Evolutionary conservation across 2,797 vertebrate species (phyloP).

Genomic region (Poecile montanus): DNA sequence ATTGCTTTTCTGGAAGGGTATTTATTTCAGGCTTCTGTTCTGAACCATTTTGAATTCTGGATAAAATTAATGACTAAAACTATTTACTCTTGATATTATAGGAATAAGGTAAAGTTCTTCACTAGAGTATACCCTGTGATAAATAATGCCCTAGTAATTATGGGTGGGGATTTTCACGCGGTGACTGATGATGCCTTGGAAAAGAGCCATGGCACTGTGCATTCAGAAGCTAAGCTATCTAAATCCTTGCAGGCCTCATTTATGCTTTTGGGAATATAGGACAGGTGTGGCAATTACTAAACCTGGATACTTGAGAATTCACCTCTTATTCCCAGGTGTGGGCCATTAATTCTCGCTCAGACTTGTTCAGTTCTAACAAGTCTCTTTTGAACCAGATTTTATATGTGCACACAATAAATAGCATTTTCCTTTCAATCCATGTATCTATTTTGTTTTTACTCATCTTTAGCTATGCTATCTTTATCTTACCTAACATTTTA

Average conservation of each 20-base stretch:
- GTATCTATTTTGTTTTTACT: background rate
- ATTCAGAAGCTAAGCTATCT: constrained; percentile 62
- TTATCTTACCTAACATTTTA: background rate
- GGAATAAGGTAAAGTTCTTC: constrained; percentile 29
- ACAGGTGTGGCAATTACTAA: constrained; percentile 71
- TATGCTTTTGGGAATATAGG: constrained; percentile 68
- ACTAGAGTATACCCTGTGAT: constrained; percentile 14
- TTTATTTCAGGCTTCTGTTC: constrained; percentile 32
- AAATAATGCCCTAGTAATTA: constrained; percentile 45
- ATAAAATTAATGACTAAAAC: constrained; percentile 47
- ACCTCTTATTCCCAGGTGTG: constrained; percentile 57
- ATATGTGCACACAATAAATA: background rate
- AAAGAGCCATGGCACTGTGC: constrained; percentile 14
- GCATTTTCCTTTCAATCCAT: background rate
- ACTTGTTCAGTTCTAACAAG: constrained; percentile 54
- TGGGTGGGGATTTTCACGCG: constrained; percentile 62
- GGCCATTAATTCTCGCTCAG: constrained; percentile 62
- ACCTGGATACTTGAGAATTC: constrained; percentile 54
- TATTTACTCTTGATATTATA: constrained; percentile 45
- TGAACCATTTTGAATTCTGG: constrained; percentile 12
- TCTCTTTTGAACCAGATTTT: constrained; percentile 45
- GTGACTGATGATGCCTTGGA: constrained; percentile 57
- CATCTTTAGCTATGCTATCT: background rate
- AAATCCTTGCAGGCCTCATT: constrained; percentile 62
- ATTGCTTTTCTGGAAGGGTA: background rate